Conservation (phyloP, 2,797 vertebrate genomes). For the Darevskia mixta region DNA sequence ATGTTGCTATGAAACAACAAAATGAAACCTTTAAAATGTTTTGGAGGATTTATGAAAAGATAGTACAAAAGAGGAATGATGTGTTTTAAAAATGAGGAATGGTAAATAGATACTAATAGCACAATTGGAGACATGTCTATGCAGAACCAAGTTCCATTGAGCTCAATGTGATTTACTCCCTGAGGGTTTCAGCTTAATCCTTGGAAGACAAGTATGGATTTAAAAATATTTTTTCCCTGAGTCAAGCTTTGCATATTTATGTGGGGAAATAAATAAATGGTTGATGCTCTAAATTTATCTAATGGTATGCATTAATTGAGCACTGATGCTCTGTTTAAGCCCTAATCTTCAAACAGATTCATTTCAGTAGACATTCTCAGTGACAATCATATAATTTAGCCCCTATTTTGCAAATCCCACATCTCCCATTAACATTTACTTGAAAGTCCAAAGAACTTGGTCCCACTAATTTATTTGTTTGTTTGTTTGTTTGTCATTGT, state of each 20-base stretch:
- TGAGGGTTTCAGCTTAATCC: background rate
- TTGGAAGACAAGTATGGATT: background rate
- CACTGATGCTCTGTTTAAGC: conserved; percentile 20
- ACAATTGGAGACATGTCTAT: no score
- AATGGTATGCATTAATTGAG: conserved; percentile 49
- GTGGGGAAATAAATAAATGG: conserved; percentile 48
- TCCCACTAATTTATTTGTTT: background rate
- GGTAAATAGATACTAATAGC: background rate
- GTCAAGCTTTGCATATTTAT: conserved; percentile 44
- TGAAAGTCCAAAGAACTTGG: background rate
- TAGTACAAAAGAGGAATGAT: background rate
- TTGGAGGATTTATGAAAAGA: background rate
- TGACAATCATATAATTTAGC: conserved; percentile 40
- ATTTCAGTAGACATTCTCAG: conserved; percentile 9
- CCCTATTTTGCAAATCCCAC: conserved; percentile 12
- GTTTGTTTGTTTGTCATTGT: conserved; percentile 25
- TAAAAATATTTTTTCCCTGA: conserved; percentile 31
- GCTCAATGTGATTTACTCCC: no score
- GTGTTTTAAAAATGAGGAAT: conserved; percentile 38
- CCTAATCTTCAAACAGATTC: conserved; percentile 17
- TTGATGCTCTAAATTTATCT: conserved; percentile 61
- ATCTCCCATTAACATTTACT: conserved; percentile 5
- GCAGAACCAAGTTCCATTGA: no score
- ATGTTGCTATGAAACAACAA: conserved; percentile 39
- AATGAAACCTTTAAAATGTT: conserved; percentile 31